Base-by-base conservation (phyloP, 2,797 vertebrate genomes). In the Poecilia wingei region DNA sequence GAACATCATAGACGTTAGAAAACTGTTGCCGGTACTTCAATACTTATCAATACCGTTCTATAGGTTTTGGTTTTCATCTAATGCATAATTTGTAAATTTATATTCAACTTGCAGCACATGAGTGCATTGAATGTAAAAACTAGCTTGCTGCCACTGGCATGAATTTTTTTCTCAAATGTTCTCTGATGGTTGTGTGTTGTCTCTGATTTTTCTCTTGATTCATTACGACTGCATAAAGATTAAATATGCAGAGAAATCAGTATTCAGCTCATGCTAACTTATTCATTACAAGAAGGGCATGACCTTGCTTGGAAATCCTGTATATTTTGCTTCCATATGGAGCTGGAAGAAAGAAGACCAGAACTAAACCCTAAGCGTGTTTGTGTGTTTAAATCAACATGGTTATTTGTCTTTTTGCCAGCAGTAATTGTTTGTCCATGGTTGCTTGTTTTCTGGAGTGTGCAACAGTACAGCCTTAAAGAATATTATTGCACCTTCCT, bases 301-400 rank as follows among this genome's bases (percentile, higher is more conserved):
- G 31, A 72, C 68, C 53, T 41, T 71, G 39, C 22, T 46, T 10
- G 39, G 78, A 69, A 64, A 20, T 45, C 45, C 36, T n/a, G 25
- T 69, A 43, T 69, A n/a, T 69, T 69, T 69, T 43, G 66, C 36
- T 68, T 76, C 18, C 76, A 22, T 31, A 69, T 25, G 8, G 45
- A 69, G 25, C 31, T 64, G 47, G 55, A 53, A 64, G 28, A 74
- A 43, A 3, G 78, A 41, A 1, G 3, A 41, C 2, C 18, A 57
- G 70, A 75, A 70, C 46, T 51, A 61, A 75, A 78, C 18, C 33
- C 39, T 14, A 12, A n/a, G 39, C 5, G 43, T 43, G 39, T 77
- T 41, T 68, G 47, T 75, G 49, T 77, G 55, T 39, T 36, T 28
- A 45, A 81, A 76, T 81, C 71, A 76, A 33, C 4, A 70, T 3